Base-by-base conservation (phyloP, 2,888 invertebrate species). In the Parapristionchus giblindavisi region DNA sequence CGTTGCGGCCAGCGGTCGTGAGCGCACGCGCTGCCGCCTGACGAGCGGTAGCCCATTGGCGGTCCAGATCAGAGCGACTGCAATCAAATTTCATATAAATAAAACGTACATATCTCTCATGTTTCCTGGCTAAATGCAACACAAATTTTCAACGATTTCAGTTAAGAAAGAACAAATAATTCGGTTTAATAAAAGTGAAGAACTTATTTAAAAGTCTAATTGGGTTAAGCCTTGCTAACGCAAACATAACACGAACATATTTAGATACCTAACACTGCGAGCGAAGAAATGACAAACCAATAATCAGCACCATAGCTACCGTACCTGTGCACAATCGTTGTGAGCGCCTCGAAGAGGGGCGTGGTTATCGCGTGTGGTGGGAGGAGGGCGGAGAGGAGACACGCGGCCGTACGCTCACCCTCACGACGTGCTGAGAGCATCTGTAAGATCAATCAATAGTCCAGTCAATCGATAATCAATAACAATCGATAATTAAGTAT, bases 371-470 rank as follows among this genome's bases (percentile, higher is more conserved):
- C 34, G 24, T 43, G 43, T n/a, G 73, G 61, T 11, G 17, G 60
- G 3, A 73, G 60, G 32, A 43, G 36, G 21, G 73, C 73, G 34
- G 36, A n/a, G 14, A 73, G 73, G 43, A 61, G 32, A 4, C 40
- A 54, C 40, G 70, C 54, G 34, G 56, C 70, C 56, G 56, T 56
- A 40, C 70, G 56, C 38, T 56, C 56, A 21, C 70, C 56, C 56
- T 71, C 70, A 17, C 68, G 68, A 68, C 68, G 68, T 14, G 68
- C 52, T 52, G 68, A 24, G n/a, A 24, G 34, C 68, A 68, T 68
- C 68, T 68, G 24, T 4, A 66, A n/a, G 61, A 56, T 4, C 27
- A 8, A 32, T 27, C 11, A 56, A 29, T 56, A 4, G 43, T 43
- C 11, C 27, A 58, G 21, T n/a, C 58, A 58, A 58, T 58, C 34